Percentiles rank a stretch among this genome's conserved stretches.
phyloP scores from a whole-genome alignment of 2,797 vertebrate species.

The Anisognathus igniventris region DNA sequence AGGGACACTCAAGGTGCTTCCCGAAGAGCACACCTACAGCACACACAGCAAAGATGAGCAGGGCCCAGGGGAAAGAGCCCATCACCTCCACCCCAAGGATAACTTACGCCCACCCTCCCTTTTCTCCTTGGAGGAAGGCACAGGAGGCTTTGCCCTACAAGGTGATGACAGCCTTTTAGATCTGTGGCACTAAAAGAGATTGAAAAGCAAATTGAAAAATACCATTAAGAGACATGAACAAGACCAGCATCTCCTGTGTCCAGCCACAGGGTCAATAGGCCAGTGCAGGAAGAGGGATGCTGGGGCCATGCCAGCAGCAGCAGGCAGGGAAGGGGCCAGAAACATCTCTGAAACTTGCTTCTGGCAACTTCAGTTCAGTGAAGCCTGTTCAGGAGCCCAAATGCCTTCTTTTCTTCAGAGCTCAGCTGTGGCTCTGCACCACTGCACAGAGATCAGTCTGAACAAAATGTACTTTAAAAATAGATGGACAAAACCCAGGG shows the following conservation, averaged over 20 bases:
- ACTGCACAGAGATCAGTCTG: background rate
- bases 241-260: background rate
- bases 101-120: too few relatives aligned
- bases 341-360: background rate
- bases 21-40: rapidly evolving
- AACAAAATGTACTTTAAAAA: background rate
- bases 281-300: background rate
- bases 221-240: background rate
- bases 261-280: background rate
- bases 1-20: background rate
- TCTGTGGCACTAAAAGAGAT: background rate
- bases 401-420: background rate
- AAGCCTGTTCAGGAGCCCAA: background rate
- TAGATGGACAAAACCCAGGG: background rate
- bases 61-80: rapidly evolving
- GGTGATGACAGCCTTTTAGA: background rate
- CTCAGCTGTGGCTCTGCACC: rapidly evolving
- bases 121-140: background rate
- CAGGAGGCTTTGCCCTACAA: background rate
- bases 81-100: background rate
- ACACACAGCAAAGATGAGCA: rapidly evolving
- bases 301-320: background rate
- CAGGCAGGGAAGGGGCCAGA: background rate
- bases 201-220: background rate
- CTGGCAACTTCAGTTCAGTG: rapidly evolving